phyloP scores from a whole-genome alignment of 2,797 vertebrate genomes.

The Loriculus beryllinus region DNA sequence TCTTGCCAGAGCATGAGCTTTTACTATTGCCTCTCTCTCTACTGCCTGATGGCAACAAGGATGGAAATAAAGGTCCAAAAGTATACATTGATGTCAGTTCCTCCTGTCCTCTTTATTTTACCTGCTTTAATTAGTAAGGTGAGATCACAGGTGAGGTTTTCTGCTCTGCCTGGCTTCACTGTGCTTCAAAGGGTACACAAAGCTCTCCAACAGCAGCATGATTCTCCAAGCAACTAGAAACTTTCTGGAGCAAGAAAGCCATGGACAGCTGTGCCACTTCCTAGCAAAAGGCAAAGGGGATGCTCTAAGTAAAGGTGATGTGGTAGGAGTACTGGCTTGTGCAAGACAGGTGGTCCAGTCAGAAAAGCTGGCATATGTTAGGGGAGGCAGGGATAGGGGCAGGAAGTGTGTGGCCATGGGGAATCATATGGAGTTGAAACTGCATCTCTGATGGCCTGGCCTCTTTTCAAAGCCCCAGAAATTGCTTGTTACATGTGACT shows the following conservation, averaged over 20 bases:
- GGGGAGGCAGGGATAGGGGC: neutral
- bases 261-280: neutral
- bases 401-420: neutral
- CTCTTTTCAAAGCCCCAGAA: slow-evolving; percentile 1
- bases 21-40: neutral
- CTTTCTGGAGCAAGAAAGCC: neutral
- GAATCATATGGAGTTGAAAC: neutral
- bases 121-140: neutral
- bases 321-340: neutral
- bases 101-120: neutral
- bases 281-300: neutral
- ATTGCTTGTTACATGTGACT: neutral
- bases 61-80: neutral
- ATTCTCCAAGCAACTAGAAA: neutral
- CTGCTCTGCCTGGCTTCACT: neutral
- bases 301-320: neutral
- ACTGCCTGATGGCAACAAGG: rapidly evolving
- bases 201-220: neutral
- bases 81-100: neutral
- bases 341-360: neutral
- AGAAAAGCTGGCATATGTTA: slow-evolving; percentile 3
- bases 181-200: neutral
- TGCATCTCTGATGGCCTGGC: neutral
- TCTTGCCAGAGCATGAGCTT: neutral
- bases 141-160: neutral